Evolutionary conservation across 2,797 vertebrate species (phyloP).

Genomic region (Chaenodraco wilsoni): DNA sequence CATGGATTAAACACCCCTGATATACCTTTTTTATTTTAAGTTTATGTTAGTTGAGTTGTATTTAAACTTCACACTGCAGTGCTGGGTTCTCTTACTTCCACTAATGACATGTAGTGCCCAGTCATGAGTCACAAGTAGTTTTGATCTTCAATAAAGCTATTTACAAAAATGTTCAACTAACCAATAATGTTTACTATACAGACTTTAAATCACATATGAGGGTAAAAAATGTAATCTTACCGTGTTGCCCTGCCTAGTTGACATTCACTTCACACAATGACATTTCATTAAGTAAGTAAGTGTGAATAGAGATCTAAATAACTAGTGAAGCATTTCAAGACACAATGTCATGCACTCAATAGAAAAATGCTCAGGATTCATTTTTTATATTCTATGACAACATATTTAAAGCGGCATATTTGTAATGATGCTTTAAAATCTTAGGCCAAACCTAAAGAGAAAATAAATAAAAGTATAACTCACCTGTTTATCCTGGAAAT

Average conservation of each 20-base stretch:
- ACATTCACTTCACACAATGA: not conserved
- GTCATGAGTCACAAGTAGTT: not conserved
- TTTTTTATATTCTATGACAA: not conserved
- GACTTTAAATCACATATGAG: not conserved
- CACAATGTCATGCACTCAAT: not conserved
- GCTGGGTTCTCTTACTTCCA: not conserved
- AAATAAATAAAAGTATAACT: not conserved
- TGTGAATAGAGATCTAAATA: constrained; percentile 3
- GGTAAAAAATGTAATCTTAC: not conserved
- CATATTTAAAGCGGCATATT: not conserved
- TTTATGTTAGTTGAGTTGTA: not conserved
- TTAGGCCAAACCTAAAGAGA: not conserved
- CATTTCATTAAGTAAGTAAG: not conserved
- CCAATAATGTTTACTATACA: not conserved
- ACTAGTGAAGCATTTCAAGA: not conserved
- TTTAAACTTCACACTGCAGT: not conserved
- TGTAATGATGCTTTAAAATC: not conserved
- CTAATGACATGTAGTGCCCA: not conserved
- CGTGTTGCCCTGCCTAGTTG: not conserved
- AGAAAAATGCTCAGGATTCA: not conserved
- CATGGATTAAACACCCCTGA: not conserved
- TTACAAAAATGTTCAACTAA: not conserved
- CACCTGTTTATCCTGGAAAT: not conserved
- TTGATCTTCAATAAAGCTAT: not conserved
- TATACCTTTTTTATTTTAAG: not conserved